A percentile compares a stretch with the other conserved stretches of the same genome.
Conservation (phyloP, 2,888 invertebrate species). For the Rhamnusium bicolor region DNA sequence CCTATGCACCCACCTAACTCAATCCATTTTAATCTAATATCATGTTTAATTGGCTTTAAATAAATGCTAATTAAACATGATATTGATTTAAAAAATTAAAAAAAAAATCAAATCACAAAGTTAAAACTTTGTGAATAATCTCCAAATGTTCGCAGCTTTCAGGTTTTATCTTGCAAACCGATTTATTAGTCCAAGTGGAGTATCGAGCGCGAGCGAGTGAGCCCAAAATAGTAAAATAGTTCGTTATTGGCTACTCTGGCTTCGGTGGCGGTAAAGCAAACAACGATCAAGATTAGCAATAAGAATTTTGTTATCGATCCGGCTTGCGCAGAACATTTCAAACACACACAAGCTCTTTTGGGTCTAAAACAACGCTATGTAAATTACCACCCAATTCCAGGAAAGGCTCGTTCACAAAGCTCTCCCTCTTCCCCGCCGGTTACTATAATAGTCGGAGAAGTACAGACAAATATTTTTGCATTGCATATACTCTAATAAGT, state of each 20-base stretch:
- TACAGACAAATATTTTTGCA: conserved; percentile 24
- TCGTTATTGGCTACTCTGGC: conserved; percentile 30
- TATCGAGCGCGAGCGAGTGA: background rate
- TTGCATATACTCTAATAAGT: too few species aligned
- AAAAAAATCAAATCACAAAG: too few species aligned
- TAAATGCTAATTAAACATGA: too few species aligned
- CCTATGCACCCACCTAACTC: too few species aligned
- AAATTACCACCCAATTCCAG: conserved; percentile 70
- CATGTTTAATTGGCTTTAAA: too few species aligned
- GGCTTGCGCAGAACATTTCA: conserved; percentile 63
- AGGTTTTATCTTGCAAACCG: background rate
- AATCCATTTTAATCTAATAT: too few species aligned
- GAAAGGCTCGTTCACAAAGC: conserved; percentile 63
- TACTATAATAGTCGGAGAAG: conserved; percentile 47
- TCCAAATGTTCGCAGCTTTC: background rate
- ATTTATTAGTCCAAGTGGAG: background rate
- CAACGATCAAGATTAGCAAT: conserved; percentile 55
- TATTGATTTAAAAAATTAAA: too few species aligned
- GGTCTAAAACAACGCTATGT: conserved; percentile 66
- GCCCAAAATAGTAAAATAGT: conserved; percentile 7
- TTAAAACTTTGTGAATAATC: too few species aligned
- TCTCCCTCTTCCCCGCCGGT: conserved; percentile 42
- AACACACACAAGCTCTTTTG: conserved; percentile 49
- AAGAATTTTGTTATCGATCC: conserved; percentile 66
- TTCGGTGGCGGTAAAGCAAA: conserved; percentile 42